These are phyloP conservation scores for Diorhabda carinulata DNA, from an alignment of 1,140 invertebrate species.

Conservation along the genomic window DNA sequence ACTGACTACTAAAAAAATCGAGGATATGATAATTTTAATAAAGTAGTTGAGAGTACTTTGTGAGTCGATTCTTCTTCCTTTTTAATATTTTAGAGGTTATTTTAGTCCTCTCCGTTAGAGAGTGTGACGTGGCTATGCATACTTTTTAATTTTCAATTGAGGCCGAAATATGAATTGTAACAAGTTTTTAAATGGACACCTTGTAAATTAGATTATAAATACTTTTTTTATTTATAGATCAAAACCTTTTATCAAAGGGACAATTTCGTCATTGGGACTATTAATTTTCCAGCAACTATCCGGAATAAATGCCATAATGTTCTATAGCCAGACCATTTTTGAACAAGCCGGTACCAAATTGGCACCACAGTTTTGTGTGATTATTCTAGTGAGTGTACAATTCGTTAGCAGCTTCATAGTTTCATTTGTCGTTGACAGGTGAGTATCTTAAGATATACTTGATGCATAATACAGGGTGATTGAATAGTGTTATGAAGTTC, in stretches of 20 bases:
- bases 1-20: no score
- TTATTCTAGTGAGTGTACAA: conserved; percentile 71
- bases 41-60: no score
- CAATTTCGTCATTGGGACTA: conserved; percentile 66
- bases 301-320: conserved; percentile 79
- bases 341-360: conserved; percentile 53
- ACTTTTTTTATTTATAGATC: conserved; percentile 35
- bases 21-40: no score
- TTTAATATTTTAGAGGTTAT: no score
- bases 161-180: no score
- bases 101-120: no score
- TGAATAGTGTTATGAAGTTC: no score
- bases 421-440: conserved; percentile 13
- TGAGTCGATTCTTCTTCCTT: no score
- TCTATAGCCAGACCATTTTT: conserved; percentile 74
- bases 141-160: no score
- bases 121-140: no score
- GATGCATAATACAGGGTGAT: no score
- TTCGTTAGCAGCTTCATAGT: conserved; percentile 17
- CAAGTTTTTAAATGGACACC: background rate
- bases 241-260: conserved; percentile 57
- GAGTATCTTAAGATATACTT: background rate
- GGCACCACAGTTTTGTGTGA: conserved; percentile 59
- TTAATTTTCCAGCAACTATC: conserved; percentile 72
- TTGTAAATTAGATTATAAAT: background rate